These are phyloP conservation scores for Centropyge bicolor DNA, from an alignment of 2,797 vertebrate genomes.

Conservation along the genomic window DNA sequence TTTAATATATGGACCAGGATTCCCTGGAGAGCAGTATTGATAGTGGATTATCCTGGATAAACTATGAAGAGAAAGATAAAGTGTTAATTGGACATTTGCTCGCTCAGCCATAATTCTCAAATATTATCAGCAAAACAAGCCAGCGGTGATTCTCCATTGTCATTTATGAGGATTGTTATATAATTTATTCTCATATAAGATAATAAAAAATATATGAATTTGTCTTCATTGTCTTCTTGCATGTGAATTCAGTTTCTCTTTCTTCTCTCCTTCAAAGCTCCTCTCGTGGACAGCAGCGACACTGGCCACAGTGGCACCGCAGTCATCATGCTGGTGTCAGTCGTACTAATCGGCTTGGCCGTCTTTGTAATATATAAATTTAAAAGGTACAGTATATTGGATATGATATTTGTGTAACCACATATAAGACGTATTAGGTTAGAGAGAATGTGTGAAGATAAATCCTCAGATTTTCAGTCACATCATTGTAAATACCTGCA, in stretches of 20 bases:
- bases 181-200: conserved; percentile 11
- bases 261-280: conserved; percentile 82
- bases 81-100: conserved; percentile 10
- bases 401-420: conserved; percentile 1
- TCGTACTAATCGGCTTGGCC: conserved; percentile 90
- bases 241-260: conserved; percentile 43
- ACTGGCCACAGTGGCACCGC: conserved; percentile 90
- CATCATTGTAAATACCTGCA: conserved; percentile 11
- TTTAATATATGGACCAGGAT: not conserved
- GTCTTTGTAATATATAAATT: conserved; percentile 94
- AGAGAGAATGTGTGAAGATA: conserved; percentile 9
- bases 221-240: conserved; percentile 8
- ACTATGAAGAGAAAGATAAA: not conserved
- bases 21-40: not conserved
- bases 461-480: conserved; percentile 18
- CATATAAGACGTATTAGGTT: not conserved
- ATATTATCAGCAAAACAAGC: conserved; percentile 14
- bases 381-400: conserved; percentile 89
- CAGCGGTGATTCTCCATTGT: conserved; percentile 7
- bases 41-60: conserved; percentile 12
- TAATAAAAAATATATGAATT: not conserved
- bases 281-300: conserved; percentile 90
- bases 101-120: not conserved
- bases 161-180: conserved; percentile 10
- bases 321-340: conserved; percentile 94